Conservation (phyloP, 2,888 invertebrate genomes). For the Cheilosia soror region DNA sequence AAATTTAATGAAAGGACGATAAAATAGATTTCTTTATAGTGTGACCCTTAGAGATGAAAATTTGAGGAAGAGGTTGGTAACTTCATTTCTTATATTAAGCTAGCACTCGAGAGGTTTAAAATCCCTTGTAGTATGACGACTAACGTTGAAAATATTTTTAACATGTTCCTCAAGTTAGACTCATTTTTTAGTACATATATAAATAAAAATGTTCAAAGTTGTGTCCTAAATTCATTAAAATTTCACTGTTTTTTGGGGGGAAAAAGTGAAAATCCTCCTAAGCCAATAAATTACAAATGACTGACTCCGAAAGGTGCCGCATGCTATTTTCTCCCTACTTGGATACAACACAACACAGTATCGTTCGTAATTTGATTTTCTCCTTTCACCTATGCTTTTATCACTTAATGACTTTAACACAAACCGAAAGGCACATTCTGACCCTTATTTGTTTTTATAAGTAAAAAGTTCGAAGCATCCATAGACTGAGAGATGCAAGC, state of each 20-base stretch:
- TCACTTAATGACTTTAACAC: constrained; percentile 65
- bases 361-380: constrained; percentile 61
- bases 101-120: too few relatives aligned
- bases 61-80: too few relatives aligned
- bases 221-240: constrained; percentile 44
- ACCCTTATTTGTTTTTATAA: constrained; percentile 66
- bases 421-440: constrained; percentile 48
- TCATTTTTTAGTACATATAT: not conserved
- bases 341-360: constrained; percentile 23
- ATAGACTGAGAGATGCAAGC: not conserved
- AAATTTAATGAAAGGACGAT: constrained; percentile 1
- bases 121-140: too few relatives aligned
- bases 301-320: constrained; percentile 22
- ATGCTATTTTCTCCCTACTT: not conserved
- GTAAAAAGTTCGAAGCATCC: constrained; percentile 38
- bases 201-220: constrained; percentile 29
- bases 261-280: constrained; percentile 33
- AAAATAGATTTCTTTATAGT: too few relatives aligned
- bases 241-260: constrained; percentile 2
- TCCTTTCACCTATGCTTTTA: constrained; percentile 68
- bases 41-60: too few relatives aligned
- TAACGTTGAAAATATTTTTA: too few relatives aligned
- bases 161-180: too few relatives aligned
- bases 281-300: constrained; percentile 27
- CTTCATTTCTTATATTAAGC: too few relatives aligned